A percentile compares a stretch with the other conserved stretches of the same genome.
phyloP scores from a whole-genome alignment of 2,113 vertebrate genomes.

The Myiozetetes cayanensis region DNA sequence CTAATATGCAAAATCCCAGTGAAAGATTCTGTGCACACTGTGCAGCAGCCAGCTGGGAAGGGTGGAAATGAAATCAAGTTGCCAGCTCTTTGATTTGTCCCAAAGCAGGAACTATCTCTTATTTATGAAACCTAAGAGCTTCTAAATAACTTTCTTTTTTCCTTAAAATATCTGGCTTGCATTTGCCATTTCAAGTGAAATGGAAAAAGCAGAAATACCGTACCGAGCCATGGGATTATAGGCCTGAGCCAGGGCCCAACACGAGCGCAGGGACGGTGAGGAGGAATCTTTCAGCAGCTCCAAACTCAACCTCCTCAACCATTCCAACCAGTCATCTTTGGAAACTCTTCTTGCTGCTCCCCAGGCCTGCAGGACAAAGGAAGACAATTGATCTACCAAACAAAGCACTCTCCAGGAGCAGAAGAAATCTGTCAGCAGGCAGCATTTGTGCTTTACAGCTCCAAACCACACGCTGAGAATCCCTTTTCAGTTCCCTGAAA shows the following conservation, averaged over 20 bases:
- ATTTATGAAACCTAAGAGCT: background rate
- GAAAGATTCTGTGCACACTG: background rate
- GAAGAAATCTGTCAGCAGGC: background rate
- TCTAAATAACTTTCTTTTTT: background rate
- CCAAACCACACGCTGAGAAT: background rate
- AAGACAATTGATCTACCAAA: background rate
- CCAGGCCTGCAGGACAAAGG: slow-evolving; percentile 84
- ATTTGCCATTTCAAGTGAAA: background rate
- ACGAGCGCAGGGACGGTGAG: slow-evolving; percentile 92
- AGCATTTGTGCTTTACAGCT: background rate
- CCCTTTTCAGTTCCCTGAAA: background rate
- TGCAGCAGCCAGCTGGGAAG: background rate
- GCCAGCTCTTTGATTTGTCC: background rate
- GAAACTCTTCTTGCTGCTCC: slow-evolving; percentile 96
- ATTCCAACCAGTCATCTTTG: slow-evolving; percentile 98
- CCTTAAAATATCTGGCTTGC: background rate
- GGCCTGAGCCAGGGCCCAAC: slow-evolving; percentile 97
- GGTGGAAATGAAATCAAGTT: background rate
- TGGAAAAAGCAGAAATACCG: background rate
- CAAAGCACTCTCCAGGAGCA: background rate
- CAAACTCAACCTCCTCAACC: slow-evolving; percentile 91
- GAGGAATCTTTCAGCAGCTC: slow-evolving; percentile 97
- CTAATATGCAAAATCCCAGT: background rate
- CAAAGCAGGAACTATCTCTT: background rate
- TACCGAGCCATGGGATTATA: slow-evolving; percentile 98